Evolutionary conservation across 2,797 vertebrate species (phyloP).

Genomic region (Labroides dimidiatus): DNA sequence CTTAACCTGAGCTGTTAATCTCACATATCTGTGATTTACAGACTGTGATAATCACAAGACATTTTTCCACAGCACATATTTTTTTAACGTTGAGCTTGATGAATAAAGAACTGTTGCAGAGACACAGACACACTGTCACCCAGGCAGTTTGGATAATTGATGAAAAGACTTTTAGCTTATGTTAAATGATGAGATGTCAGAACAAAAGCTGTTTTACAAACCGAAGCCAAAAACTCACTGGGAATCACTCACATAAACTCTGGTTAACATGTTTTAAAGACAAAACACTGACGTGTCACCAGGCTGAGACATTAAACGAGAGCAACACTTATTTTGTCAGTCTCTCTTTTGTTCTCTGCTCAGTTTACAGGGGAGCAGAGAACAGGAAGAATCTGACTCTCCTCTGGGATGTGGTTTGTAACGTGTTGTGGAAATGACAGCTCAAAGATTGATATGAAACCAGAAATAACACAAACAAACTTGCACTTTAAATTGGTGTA

Average conservation of each 20-base stretch:
- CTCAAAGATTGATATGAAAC: neutral
- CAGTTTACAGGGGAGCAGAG: neutral
- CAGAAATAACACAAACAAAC: neutral
- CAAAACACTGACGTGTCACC: conserved; percentile 17
- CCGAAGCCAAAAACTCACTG: neutral
- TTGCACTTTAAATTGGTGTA: conserved; percentile 1
- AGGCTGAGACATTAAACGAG: neutral
- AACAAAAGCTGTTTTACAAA: conserved; percentile 8
- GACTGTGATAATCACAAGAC: neutral
- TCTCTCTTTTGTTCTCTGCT: neutral
- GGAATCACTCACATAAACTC: conserved; percentile 27
- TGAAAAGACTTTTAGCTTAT: conserved; percentile 48
- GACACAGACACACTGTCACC: neutral
- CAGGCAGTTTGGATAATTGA: conserved; percentile 28
- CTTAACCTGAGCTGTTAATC: neutral
- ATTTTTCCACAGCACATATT: neutral
- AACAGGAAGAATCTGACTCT: neutral
- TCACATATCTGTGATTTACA: neutral
- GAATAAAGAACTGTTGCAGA: conserved; percentile 1
- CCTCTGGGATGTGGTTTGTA: neutral
- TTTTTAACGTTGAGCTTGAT: neutral
- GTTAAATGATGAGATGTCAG: conserved; percentile 25
- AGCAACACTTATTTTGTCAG: neutral
- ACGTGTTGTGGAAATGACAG: neutral
- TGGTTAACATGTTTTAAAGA: conserved; percentile 14